These are phyloP conservation scores for Subacronicta megacephala DNA, from an alignment of 2,888 invertebrate genomes.

Conservation along the genomic window DNA sequence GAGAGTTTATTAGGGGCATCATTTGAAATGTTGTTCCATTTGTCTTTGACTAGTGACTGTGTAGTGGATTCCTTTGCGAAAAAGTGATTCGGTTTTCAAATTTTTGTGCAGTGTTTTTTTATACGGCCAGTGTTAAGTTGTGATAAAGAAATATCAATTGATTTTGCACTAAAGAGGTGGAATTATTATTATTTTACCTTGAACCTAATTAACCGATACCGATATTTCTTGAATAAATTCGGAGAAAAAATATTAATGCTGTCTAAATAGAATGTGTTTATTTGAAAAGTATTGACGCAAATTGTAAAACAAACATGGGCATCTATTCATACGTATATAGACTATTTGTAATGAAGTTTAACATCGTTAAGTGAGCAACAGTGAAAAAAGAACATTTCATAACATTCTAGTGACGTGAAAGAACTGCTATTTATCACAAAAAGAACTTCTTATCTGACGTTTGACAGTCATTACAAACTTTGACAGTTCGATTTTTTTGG, in stretches of 20 bases:
- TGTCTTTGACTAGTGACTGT: slow-evolving; percentile 21
- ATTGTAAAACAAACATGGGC: slow-evolving; percentile 73
- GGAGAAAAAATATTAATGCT: neutral
- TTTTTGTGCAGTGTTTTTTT: slow-evolving; percentile 16
- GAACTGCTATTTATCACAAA: slow-evolving; percentile 15
- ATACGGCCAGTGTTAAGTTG: neutral
- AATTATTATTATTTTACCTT: neutral
- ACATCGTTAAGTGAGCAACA: slow-evolving; percentile 61
- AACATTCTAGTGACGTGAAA: slow-evolving; percentile 11
- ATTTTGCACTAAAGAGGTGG: neutral
- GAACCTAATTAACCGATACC: slow-evolving; percentile 6
- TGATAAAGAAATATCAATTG: slow-evolving; percentile 9
- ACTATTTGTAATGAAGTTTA: slow-evolving; percentile 79
- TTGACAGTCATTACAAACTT: slow-evolving; percentile 16
- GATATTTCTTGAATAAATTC: slow-evolving; percentile 5
- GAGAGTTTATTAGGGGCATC: slow-evolving; percentile 34
- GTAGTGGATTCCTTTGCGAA: slow-evolving; percentile 17
- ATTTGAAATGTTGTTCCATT: slow-evolving; percentile 28
- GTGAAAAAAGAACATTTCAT: slow-evolving; percentile 18
- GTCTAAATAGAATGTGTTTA: slow-evolving; percentile 33
- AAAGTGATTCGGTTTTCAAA: slow-evolving; percentile 2
- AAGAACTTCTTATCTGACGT: slow-evolving; percentile 29
- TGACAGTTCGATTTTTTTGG: slow-evolving; percentile 36
- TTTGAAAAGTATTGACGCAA: slow-evolving; percentile 31
- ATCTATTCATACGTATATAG: slow-evolving; percentile 84